A percentile compares a stretch with the other conserved stretches of the same genome.
Evolutionary conservation across 2,113 vertebrate species (phyloP).

Genomic region (Macquaria ambigua): DNA sequence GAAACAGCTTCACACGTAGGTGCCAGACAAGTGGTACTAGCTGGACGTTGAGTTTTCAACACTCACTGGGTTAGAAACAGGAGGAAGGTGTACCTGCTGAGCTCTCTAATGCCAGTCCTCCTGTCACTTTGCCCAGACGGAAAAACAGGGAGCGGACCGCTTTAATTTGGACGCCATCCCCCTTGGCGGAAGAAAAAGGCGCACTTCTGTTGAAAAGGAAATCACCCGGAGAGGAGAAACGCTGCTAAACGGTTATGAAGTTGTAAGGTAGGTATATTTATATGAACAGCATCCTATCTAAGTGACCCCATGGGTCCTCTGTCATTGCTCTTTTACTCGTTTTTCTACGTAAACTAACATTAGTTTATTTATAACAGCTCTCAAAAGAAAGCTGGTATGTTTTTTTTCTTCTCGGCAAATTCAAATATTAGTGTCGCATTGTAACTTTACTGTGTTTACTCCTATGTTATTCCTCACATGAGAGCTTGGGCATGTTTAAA

Average conservation of each 20-base stretch:
- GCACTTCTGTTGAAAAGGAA: slow-evolving; percentile 82
- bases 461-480: neutral
- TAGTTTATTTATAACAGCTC: neutral
- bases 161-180: slow-evolving; percentile 80
- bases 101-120: slow-evolving; percentile 23
- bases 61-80: neutral
- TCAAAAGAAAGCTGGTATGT: neutral
- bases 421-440: slow-evolving; percentile 21
- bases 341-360: neutral
- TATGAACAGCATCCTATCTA: neutral
- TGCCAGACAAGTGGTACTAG: neutral
- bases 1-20: neutral
- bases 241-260: slow-evolving; percentile 76
- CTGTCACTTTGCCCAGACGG: slow-evolving; percentile 61
- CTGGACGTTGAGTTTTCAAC: neutral
- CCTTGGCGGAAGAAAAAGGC: slow-evolving; percentile 85
- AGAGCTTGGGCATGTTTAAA: neutral
- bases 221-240: slow-evolving; percentile 64
- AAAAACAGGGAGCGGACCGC: slow-evolving; percentile 76
- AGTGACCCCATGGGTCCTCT: neutral
- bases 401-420: neutral
- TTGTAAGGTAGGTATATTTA: slow-evolving; percentile 75
- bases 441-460: neutral
- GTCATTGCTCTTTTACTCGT: neutral
- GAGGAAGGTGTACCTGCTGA: slow-evolving; percentile 27